Evolutionary conservation across 2,888 invertebrate genomes (phyloP).

Genomic region (Endomychus coccineus): DNA sequence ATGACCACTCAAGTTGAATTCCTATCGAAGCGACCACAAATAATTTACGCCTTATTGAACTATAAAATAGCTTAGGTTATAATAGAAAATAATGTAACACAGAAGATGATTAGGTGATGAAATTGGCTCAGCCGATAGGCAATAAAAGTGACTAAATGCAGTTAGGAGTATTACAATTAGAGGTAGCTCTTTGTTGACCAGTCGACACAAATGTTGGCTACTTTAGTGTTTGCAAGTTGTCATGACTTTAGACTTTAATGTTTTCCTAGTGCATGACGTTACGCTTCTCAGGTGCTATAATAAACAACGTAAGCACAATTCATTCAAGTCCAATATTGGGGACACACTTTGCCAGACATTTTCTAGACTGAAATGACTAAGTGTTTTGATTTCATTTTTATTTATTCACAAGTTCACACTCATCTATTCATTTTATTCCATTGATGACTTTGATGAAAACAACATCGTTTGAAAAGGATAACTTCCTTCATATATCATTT

Average conservation of each 20-base stretch:
- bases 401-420: too few species aligned
- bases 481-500: too few species aligned
- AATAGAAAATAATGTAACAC: too few species aligned
- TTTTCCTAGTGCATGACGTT: constrained; percentile 43
- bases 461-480: too few species aligned
- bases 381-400: constrained; percentile 21
- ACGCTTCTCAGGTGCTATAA: constrained; percentile 40
- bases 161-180: constrained; percentile 1
- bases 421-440: too few species aligned
- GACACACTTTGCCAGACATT: constrained; percentile 35
- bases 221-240: constrained; percentile 38
- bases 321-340: constrained; percentile 28
- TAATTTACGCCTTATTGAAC: too few species aligned
- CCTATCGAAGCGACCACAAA: too few species aligned
- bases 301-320: constrained; percentile 14
- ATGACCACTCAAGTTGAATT: too few species aligned
- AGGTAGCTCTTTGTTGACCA: constrained; percentile 1
- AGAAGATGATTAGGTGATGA: too few species aligned
- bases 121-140: constrained; percentile 1
- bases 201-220: constrained; percentile 10
- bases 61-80: too few species aligned
- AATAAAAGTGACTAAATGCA: constrained; percentile 1
- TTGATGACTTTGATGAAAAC: too few species aligned
- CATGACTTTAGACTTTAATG: constrained; percentile 42
- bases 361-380: constrained; percentile 39